Conservation (phyloP, 1,140 invertebrate species). For the Habropoda laboriosa region DNA sequence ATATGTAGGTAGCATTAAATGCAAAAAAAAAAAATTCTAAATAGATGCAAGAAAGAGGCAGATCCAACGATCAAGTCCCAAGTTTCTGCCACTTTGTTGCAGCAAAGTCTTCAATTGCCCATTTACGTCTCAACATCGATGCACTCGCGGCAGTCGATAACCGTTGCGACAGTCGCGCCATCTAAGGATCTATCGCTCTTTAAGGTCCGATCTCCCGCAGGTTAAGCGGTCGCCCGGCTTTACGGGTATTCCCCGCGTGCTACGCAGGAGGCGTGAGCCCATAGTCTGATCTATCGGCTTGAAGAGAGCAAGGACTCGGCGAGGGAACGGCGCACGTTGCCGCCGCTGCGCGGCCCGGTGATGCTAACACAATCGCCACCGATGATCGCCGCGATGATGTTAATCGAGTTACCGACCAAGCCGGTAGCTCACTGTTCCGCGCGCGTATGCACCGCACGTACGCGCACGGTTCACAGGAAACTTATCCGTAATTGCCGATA, state of each 20-base stretch:
- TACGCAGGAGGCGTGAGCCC: constrained; percentile 42
- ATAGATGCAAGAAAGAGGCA: too few species aligned
- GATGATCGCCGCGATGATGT: constrained; percentile 36
- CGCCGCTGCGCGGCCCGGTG: background rate
- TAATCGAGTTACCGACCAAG: constrained; percentile 23
- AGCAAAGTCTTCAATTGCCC: too few species aligned
- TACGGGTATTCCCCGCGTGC: constrained; percentile 39
- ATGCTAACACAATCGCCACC: constrained; percentile 38
- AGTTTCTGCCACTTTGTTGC: too few species aligned
- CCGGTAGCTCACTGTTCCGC: constrained; percentile 15
- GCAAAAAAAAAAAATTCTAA: too few species aligned
- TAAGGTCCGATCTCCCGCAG: constrained; percentile 47
- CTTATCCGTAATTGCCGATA: constrained; percentile 22
- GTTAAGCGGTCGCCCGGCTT: constrained; percentile 44
- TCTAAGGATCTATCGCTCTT: constrained; percentile 45
- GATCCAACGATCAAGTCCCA: too few species aligned
- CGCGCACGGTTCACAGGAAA: background rate
- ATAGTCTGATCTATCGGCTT: constrained; percentile 48
- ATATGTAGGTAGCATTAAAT: too few species aligned
- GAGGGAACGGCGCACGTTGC: background rate
- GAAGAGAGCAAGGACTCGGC: constrained; percentile 31
- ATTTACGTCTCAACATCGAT: too few species aligned
- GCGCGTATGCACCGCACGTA: background rate
- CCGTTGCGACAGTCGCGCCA: background rate
- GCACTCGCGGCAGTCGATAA: background rate